phyloP scores from a whole-genome alignment of 2,113 vertebrate species.

The Leptobrachium ailaonicum region DNA sequence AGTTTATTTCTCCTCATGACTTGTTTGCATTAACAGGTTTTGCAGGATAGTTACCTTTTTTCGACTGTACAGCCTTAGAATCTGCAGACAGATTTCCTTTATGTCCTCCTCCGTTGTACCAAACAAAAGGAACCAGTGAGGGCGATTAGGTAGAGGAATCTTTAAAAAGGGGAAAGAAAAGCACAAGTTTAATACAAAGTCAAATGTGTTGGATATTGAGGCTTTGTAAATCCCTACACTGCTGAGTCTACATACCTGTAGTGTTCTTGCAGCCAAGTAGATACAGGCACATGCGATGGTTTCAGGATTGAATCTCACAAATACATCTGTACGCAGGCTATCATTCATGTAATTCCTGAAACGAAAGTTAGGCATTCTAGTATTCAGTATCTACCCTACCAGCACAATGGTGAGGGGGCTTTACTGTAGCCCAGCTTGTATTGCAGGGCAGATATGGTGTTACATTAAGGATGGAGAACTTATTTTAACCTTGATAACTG shows the following conservation, averaged over 20 bases:
- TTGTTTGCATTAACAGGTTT: no score
- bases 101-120: slow-evolving; percentile 79
- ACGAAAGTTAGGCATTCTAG: slow-evolving; percentile 37
- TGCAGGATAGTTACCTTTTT: slow-evolving; percentile 67
- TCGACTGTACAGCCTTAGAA: slow-evolving; percentile 73
- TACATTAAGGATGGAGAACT: slow-evolving; percentile 67
- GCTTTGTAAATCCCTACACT: no score
- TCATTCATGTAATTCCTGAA: slow-evolving; percentile 89
- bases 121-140: slow-evolving; percentile 83
- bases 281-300: slow-evolving; percentile 84
- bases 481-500: slow-evolving; percentile 71
- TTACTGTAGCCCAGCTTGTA: neutral
- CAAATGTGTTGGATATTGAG: neutral
- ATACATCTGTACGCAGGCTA: slow-evolving; percentile 82
- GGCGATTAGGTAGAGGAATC: slow-evolving; percentile 80
- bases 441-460: neutral
- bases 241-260: slow-evolving; percentile 68
- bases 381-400: neutral
- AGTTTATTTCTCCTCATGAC: no score
- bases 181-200: neutral
- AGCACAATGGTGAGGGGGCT: no score
- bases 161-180: slow-evolving; percentile 48
- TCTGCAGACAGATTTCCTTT: slow-evolving; percentile 76
- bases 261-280: slow-evolving; percentile 75
- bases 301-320: slow-evolving; percentile 80